phyloP scores from a whole-genome alignment of 2,888 invertebrate species.

The Chymomyza caudatula region DNA sequence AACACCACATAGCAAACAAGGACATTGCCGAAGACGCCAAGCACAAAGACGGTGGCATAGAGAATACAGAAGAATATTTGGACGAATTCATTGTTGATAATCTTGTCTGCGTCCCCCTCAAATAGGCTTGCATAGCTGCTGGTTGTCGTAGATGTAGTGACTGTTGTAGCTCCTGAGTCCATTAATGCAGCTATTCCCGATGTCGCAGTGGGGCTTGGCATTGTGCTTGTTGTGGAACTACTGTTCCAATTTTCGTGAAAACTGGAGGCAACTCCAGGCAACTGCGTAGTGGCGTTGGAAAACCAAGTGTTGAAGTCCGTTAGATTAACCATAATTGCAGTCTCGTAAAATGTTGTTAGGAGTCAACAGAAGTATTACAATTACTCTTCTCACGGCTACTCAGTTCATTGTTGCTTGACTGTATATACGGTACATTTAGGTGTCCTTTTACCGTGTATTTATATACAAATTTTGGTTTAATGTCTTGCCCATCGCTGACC shows the following conservation, averaged over 20 bases:
- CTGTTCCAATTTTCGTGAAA: conserved; percentile 34
- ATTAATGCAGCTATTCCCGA: not conserved
- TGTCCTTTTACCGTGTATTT: too few relatives aligned
- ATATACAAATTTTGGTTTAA: conserved; percentile 40
- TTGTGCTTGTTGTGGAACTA: conserved; percentile 19
- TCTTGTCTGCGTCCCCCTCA: conserved; percentile 33
- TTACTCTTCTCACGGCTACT: conserved; percentile 6
- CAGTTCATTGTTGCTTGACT: not conserved
- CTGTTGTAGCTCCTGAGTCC: not conserved
- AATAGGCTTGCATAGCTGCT: not conserved
- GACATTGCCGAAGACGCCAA: conserved; percentile 93
- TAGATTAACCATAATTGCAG: conserved; percentile 41
- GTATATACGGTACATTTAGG: too few relatives aligned
- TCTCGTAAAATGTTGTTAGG: conserved; percentile 1
- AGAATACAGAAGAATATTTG: conserved; percentile 76
- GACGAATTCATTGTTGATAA: conserved; percentile 72
- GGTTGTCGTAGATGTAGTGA: not conserved
- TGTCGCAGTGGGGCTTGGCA: not conserved
- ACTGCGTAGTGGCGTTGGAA: conserved; percentile 38
- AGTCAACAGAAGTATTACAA: not conserved
- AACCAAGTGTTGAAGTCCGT: conserved; percentile 43
- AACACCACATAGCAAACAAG: conserved; percentile 96
- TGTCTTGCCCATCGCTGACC: conserved; percentile 44
- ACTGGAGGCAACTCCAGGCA: conserved; percentile 39
- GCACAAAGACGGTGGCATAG: conserved; percentile 82